Evolutionary conservation across 2,797 vertebrate genomes (phyloP), one percentile per base, ranked within the genome.

Genomic region (Ctenopoma kingsleyae): DNA sequence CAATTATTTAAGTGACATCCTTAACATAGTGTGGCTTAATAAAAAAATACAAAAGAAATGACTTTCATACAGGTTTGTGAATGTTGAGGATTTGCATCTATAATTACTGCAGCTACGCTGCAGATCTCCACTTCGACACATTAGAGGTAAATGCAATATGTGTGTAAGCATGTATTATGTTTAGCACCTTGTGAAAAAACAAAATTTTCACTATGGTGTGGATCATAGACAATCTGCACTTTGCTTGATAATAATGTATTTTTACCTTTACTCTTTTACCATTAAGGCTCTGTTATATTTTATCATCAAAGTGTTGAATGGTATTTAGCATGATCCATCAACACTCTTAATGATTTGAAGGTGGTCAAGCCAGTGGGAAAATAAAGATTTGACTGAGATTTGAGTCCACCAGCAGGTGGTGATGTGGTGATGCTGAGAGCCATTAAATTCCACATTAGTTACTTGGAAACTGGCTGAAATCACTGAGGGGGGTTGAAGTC

Each of bases 401-500:
- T 27, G 17, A 36, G 50, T 53, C 16, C 4, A 22, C 55, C 60
- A 71, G 70, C 54, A 71, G 61, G 62, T 71, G 67, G 71, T 40
- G 67, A 71, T 65, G 62, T 70, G 44, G 66, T 43, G 47, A 53
- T 79, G 47, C 71, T 68, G 46, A 54, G 27, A 38, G 44, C 16
- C 27, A 67, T 76, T 53, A 48, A 38, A 60, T 51, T 41, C 9
- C 32, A 19, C 56, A 46, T 38, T 35, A 80, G 30, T 23, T 64
- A 6, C 15, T 51, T 47, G 35, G 48, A 12, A 46, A 56, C n/a
- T 56, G 50, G 7, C 35, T 46, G 47, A 44, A 40, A 17, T 61
- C 36, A 55, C 19, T 23, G 38, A 32, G 15, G 16, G 51, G 13
- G 51, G 52, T 49, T 44, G 47, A 30, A 64, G 15, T 59, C 15